Conservation (phyloP, 2,797 vertebrate species). For the Argya squamiceps region DNA sequence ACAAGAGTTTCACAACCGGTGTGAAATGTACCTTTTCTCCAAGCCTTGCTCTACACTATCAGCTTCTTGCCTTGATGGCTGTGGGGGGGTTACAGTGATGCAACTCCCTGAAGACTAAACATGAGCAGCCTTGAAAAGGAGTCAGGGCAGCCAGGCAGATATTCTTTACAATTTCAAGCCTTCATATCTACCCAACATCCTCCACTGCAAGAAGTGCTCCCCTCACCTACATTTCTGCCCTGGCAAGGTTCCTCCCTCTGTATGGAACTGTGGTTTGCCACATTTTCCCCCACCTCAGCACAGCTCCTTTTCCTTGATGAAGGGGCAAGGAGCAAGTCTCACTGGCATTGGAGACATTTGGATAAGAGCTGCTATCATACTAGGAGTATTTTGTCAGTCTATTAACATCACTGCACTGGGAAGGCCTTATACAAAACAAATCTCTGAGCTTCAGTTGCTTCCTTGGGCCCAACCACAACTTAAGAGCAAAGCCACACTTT, state of each 20-base stretch:
- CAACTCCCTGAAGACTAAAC: background rate
- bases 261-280: background rate
- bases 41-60: background rate
- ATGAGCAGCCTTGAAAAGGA: rapidly evolving
- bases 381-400: background rate
- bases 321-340: background rate
- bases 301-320: background rate
- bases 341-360: rapidly evolving
- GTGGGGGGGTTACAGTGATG: rapidly evolving
- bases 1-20: background rate
- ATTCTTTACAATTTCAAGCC: background rate
- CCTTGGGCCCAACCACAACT: rapidly evolving
- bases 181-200: background rate
- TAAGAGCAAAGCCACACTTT: background rate
- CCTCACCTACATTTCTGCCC: background rate
- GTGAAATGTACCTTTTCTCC: background rate
- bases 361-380: background rate
- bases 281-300: background rate
- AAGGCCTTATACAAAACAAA: background rate
- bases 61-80: background rate
- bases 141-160: background rate
- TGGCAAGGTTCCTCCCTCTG: background rate
- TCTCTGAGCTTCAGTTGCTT: background rate
- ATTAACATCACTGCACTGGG: background rate
- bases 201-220: background rate